Base-by-base conservation (phyloP, 2,888 invertebrate species). In the Falcaria lacertinaria region DNA sequence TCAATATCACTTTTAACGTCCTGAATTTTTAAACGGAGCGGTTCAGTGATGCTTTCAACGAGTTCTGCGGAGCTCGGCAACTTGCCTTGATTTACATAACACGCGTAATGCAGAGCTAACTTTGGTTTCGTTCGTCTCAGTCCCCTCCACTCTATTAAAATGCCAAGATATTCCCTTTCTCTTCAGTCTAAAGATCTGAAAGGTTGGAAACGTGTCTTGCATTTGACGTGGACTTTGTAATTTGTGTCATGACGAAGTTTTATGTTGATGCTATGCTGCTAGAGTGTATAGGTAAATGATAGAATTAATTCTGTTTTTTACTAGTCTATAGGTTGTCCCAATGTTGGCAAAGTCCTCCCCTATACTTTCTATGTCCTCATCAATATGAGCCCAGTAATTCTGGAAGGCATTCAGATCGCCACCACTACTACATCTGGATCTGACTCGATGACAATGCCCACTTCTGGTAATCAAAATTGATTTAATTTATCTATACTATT, bases 21-120 rank as follows among this genome's bases (percentile, higher is more conserved):
- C 60, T 76, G 76, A 84, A 81, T 84, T 78, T 83, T 82, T 80
- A 79, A 82, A 65, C 59, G 66, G 64, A 61, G 57, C 64, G 65
- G 66, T 68, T 69, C 61, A 61, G 54, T 51, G 65, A 71, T 68
- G 74, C 77, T 83, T 70, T 79, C 75, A 76, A 64, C 71, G 69
- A 78, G 70, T 80, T 72, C 60, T 51, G 47, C 54, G 52, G 47
- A 59, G 44, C 50, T 47, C 44, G 48, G 48, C 52, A 65, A 65
- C 63, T 70, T 62, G 43, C 44, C 63, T 51, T 58, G 63, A 81
- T 81, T 83, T 80, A 71, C 82, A 82, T 80, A 80, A 77, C 79
- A 73, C 74, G 73, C 72, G 76, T 78, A 78, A 78, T 73, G 59
- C 65, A 60, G 49, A 57, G 54, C 58, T 63, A 80, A 80, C 76